Conservation (phyloP, 1,140 invertebrate species). For the Ectropis grisescens region DNA sequence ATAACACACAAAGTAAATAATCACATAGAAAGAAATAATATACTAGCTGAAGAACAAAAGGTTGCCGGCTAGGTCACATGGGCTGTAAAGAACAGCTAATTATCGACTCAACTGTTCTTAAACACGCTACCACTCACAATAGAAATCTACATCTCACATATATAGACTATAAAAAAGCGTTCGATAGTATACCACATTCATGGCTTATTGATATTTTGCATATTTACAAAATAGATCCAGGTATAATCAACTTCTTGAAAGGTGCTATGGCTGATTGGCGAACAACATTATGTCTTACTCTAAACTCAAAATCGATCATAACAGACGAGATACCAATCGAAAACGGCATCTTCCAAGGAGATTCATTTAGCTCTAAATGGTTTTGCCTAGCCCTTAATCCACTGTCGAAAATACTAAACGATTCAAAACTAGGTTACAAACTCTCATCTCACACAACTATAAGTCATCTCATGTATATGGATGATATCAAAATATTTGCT, state of each 20-base stretch:
- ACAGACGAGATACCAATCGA: conserved; percentile 1
- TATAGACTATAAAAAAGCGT: conserved; percentile 17
- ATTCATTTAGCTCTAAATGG: conserved; percentile 11
- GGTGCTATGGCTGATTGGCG: conserved; percentile 8
- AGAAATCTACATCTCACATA: conserved; percentile 12
- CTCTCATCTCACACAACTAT: neutral
- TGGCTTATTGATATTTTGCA: conserved; percentile 12
- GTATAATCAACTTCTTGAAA: conserved; percentile 6
- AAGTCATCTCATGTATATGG: neutral
- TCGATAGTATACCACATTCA: conserved; percentile 15
- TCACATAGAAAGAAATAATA: conserved; percentile 1
- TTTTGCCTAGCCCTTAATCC: conserved; percentile 16
- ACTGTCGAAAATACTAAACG: conserved; percentile 3
- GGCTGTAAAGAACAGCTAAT: conserved; percentile 12
- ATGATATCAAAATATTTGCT: neutral
- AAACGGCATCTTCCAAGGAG: conserved; percentile 13
- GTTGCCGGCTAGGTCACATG: conserved; percentile 1
- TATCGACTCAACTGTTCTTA: conserved; percentile 7
- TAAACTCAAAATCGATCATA: neutral
- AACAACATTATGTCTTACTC: conserved; percentile 5
- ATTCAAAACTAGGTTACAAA: neutral
- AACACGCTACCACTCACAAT: conserved; percentile 8
- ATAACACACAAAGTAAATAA: conserved; percentile 2
- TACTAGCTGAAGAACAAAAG: conserved; percentile 15
- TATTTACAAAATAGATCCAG: conserved; percentile 11